Evolutionary conservation across 2,888 invertebrate species (phyloP), one percentile per base, ranked within the genome.

Genomic region (Mythimna vitellina): DNA sequence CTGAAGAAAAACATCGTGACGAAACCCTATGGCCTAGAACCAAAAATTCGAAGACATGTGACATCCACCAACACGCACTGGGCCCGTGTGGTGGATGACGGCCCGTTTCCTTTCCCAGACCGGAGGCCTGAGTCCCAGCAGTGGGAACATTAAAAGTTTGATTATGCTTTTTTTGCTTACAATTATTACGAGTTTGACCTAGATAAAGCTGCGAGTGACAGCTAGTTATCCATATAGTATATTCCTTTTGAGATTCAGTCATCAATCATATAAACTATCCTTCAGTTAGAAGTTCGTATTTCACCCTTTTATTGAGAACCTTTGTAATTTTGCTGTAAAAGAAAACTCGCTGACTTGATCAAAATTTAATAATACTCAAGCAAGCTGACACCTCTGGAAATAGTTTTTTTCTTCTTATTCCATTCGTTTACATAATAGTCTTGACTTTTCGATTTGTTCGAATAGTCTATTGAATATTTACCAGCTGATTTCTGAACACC

Each of bases 231-330:
- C 4, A 25, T 12, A 20, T 49, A 32, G 46, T 14, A 32, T 42
- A 25, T 35, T 7, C 20, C 25, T 58, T 72, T 67, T 67, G 46
- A 53, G 38, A 80, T 74, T 58, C 61, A 14, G 53, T 61, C 35
- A 62, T 61, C 35, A 62, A 12, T 62, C 54, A 64, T 64, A 60
- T 5, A 38, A 53, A 69, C 25, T 61, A 42, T 51, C 0, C 17
- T 53, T 38, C 22, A n/a, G 14, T 51, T 42, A 17, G 20, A 38
- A 29, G 61, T 56, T 56, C 22, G 42, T 49, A 22, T 73, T 74
- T 64, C 35, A 46, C 20, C n/a, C 32, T 42, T 65, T 64, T 62
- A 9, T 32, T n/a, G 12, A 42, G 14, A 25, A 8, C 32, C 73
- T 64, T 64, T 64, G 29, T 60, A 56, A 60, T 35, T 20, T 25